Evolutionary conservation across 2,113 vertebrate genomes (phyloP), one percentile per base, ranked within the genome.

Genomic region (Erythrolamprus reginae): DNA sequence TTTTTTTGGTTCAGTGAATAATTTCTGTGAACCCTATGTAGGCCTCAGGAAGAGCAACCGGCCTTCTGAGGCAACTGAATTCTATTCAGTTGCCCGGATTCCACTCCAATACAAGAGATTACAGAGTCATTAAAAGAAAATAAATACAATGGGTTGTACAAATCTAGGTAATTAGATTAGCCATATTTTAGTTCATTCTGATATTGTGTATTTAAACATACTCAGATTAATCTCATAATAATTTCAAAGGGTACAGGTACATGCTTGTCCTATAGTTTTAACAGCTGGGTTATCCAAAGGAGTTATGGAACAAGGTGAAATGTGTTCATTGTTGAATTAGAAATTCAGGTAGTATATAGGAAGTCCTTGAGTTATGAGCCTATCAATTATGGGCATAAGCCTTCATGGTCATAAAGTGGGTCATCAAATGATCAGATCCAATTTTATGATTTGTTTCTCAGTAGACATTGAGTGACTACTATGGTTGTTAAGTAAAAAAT

Each of bases 321-420:
- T 93, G 13, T 2, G 26, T 70, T 26, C 51, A 53, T n/a, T 84
- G 7, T 61, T 93, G 82, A 93, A 61, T 12, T 91, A 82, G 88
- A 42, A 33, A 4, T n/a, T 1, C 4, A 53, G 52, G 3, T 26
- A 87, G 15, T 45, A 13, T 1, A 55, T 2, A 84, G 24, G 61
- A 65, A 15, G 61, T 65, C n/a, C 13, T 65, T 33, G 28, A 65
- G 28, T n/a, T 61, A 61, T 61, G 26, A 13, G 28, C n/a, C 61
- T 33, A 33, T 12, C 61, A 65, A 33, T 65, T 65, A 65, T 65
- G 61, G 61, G 2, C 12, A n/a, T 65, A 33, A 65, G 13, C 13
- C n/a, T 65, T 33, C 28, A 65, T 65, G 28, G 61, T 15, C 28
- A 65, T 33, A 65, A 65, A 65, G 28, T 65, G 61, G 28, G 12